A percentile compares a stretch with the other conserved stretches of the same genome.
Conservation (phyloP, 35 echinoderm and acorn worm genomes). For the Ophioderma brevispina region DNA sequence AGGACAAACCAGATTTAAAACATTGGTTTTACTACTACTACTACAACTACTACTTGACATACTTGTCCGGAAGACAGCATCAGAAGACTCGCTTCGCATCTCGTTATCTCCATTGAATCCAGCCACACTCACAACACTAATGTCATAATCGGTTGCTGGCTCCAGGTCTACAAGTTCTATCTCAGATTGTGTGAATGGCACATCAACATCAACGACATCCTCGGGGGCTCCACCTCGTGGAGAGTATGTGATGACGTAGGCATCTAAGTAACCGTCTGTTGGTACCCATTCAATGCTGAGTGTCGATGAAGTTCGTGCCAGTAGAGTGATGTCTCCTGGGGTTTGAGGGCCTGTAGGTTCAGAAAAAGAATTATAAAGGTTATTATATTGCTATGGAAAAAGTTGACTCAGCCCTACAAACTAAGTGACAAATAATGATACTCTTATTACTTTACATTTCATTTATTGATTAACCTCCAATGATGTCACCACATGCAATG, state of each 20-base stretch:
- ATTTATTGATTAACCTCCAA: too few relatives aligned
- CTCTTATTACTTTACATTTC: too few relatives aligned
- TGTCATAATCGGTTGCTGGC: not conserved
- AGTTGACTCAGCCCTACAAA: not conserved
- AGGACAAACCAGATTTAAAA: too few relatives aligned
- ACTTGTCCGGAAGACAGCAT: not conserved
- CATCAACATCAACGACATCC: not conserved
- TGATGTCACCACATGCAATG: too few relatives aligned
- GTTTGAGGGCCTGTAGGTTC: not conserved
- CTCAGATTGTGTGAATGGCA: not conserved
- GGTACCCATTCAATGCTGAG: not conserved
- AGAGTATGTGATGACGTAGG: not conserved
- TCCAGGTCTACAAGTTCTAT: not conserved
- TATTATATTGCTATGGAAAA: not conserved
- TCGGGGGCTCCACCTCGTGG: not conserved
- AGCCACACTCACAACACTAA: not conserved
- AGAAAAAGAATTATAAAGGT: constrained; percentile 8
- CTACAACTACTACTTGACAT: too few relatives aligned
- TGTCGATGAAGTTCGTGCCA: not conserved
- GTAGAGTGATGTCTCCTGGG: not conserved
- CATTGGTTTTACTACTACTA: too few relatives aligned
- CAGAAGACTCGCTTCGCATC: not conserved
- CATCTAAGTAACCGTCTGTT: constrained; percentile 15
- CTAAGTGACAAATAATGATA: too few relatives aligned
- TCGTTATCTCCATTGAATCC: not conserved